A percentile compares a stretch with the other conserved stretches of the same genome.
Evolutionary conservation across 2,797 vertebrate species (phyloP).

Genomic region (Picus viridis): DNA sequence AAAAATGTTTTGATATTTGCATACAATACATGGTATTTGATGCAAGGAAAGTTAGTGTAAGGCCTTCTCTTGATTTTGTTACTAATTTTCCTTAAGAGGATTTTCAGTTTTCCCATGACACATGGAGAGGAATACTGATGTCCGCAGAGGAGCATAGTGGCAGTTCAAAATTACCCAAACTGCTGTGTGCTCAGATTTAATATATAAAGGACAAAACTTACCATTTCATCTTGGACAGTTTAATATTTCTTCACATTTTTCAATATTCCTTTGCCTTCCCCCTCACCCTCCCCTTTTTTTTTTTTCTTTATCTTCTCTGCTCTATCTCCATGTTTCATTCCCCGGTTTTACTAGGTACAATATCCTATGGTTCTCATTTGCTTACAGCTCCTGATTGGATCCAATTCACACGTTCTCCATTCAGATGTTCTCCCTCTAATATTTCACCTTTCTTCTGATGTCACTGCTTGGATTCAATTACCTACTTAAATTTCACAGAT

Average conservation of each 20-base stretch:
- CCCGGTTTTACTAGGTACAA: not conserved
- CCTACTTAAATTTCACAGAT: not conserved
- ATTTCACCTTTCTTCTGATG: not conserved
- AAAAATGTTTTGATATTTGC: slow-evolving; percentile 8
- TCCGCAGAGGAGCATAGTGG: not conserved
- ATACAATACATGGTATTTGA: not conserved
- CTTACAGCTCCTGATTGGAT: not conserved
- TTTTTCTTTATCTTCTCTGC: not conserved
- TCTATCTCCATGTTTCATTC: not conserved
- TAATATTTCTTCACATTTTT: not conserved
- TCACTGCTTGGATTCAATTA: not conserved
- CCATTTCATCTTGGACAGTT: not conserved
- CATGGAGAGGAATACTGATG: not conserved
- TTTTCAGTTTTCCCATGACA: not conserved
- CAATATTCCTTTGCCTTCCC: not conserved
- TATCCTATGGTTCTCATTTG: not conserved
- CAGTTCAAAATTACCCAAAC: not conserved
- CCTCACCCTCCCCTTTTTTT: not conserved
- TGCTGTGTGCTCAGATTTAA: not conserved
- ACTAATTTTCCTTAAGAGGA: not conserved
- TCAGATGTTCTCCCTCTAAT: not conserved
- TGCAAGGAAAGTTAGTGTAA: not conserved
- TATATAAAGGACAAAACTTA: not conserved
- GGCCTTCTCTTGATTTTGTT: not conserved
- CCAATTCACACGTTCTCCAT: not conserved